Evolutionary conservation across 2,797 vertebrate species (phyloP).

Genomic region (Semaprochilodus insignis): DNA sequence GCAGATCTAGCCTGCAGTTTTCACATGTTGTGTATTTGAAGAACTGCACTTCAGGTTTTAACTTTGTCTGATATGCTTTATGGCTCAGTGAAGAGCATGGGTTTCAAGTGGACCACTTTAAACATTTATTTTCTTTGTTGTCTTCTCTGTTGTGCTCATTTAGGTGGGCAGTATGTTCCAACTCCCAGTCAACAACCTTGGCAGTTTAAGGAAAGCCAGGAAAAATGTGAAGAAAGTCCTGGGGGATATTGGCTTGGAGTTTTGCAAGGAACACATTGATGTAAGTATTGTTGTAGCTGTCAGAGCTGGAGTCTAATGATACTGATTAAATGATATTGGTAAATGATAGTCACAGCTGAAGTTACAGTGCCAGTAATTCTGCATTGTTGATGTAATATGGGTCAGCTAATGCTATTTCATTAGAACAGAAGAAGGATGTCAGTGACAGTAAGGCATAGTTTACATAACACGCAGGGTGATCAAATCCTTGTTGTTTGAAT

Average conservation of each 20-base stretch:
- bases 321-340: neutral
- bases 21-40: too few relatives aligned
- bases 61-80: too few relatives aligned
- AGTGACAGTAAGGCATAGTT: neutral
- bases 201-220: slow-evolving; percentile 98
- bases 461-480: neutral
- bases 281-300: slow-evolving; percentile 76
- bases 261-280: slow-evolving; percentile 96
- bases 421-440: neutral
- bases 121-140: neutral
- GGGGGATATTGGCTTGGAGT: slow-evolving; percentile 98
- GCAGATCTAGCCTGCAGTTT: too few relatives aligned
- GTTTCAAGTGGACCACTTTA: neutral
- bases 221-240: slow-evolving; percentile 99
- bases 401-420: neutral
- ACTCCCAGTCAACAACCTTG: slow-evolving; percentile 99
- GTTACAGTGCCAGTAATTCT: neutral
- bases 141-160: slow-evolving; percentile 44
- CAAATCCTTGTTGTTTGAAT: neutral
- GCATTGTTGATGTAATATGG: neutral
- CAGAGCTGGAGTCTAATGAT: neutral
- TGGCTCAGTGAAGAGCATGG: too few relatives aligned
- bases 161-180: slow-evolving; percentile 98
- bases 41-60: too few relatives aligned
- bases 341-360: neutral